phyloP scores from a whole-genome alignment of 2,888 invertebrate species.

The Sinohyriopsis cumingii region DNA sequence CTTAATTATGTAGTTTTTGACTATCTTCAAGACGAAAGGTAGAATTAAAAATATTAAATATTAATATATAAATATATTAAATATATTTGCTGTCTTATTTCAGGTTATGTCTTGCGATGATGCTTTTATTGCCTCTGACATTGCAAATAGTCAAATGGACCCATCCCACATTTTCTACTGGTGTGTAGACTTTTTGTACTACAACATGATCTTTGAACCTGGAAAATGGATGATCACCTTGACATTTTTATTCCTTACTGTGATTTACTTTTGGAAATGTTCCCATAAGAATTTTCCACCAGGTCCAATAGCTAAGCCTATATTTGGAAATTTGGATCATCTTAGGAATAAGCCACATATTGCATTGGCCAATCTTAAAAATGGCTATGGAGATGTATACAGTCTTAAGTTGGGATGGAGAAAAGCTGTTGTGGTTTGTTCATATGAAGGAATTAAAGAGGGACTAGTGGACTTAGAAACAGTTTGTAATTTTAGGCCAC shows the following conservation, averaged over 20 bases:
- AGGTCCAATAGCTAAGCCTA: constrained; percentile 47
- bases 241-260: constrained; percentile 31
- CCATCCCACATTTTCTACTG: too few relatives aligned
- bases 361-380: constrained; percentile 43
- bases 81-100: too few relatives aligned
- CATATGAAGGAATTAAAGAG: constrained; percentile 50
- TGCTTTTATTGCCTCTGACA: too few relatives aligned
- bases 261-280: constrained; percentile 35
- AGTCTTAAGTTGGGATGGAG: constrained; percentile 46
- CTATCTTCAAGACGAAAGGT: too few relatives aligned
- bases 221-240: not conserved
- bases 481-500: constrained; percentile 44
- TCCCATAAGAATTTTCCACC: constrained; percentile 34
- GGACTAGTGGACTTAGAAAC: constrained; percentile 41
- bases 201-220: too few relatives aligned
- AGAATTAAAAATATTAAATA: too few relatives aligned
- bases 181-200: too few relatives aligned
- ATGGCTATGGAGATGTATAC: constrained; percentile 55
- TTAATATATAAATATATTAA: too few relatives aligned
- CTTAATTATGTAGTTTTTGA: too few relatives aligned
- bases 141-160: too few relatives aligned
- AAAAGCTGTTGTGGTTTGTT: constrained; percentile 49
- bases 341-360: constrained; percentile 43
- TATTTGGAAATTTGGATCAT: constrained; percentile 44
- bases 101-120: too few relatives aligned